Conservation (phyloP, 2,888 invertebrate genomes). For the Sthenelais limicola region DNA sequence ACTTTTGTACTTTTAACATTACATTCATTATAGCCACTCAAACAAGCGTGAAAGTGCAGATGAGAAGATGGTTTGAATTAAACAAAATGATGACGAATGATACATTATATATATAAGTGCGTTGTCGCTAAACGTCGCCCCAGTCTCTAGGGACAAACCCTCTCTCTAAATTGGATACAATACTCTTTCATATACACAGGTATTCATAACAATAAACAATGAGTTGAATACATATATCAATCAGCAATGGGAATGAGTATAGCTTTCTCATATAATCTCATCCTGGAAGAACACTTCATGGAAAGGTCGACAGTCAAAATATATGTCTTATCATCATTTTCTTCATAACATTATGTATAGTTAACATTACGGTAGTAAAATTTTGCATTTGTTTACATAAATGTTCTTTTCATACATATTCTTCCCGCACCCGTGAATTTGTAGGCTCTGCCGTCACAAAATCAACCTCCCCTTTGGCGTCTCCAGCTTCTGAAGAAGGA, state of each 20-base stretch:
- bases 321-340: slow-evolving; percentile 11
- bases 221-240: slow-evolving; percentile 5
- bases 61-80: not conserved
- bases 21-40: not conserved
- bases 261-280: slow-evolving; percentile 21
- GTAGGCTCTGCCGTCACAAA: slow-evolving; percentile 34
- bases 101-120: slow-evolving; percentile 30
- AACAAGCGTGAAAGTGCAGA: not conserved
- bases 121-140: no score
- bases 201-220: slow-evolving; percentile 25
- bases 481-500: not conserved
- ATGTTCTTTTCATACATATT: slow-evolving; percentile 40
- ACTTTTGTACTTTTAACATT: not conserved
- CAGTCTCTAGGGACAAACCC: no score
- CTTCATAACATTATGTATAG: slow-evolving; percentile 25
- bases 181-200: slow-evolving; percentile 8
- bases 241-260: not conserved
- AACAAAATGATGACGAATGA: slow-evolving; percentile 30
- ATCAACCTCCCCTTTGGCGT: slow-evolving; percentile 15
- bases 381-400: no score
- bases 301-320: slow-evolving; percentile 16
- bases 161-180: no score
- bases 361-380: no score
- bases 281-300: slow-evolving; percentile 34
- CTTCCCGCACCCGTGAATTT: slow-evolving; percentile 29